These are phyloP conservation scores for Daptonema setosum DNA, from an alignment of 2,888 invertebrate genomes.

Conservation along the genomic window DNA sequence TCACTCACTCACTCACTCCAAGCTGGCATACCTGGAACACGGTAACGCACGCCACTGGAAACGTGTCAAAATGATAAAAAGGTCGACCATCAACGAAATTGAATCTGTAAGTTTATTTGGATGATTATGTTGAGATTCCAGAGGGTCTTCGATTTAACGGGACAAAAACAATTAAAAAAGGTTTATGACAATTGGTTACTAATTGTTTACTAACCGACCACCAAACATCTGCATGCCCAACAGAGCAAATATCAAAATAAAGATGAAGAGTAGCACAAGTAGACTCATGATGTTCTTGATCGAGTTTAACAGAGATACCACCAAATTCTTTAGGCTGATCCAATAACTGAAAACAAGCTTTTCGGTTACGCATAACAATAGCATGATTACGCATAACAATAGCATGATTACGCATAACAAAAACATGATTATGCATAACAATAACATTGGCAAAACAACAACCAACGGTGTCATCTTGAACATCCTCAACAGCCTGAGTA, in stretches of 20 bases:
- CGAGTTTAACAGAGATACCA: constrained; percentile 84
- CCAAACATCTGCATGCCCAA: constrained; percentile 98
- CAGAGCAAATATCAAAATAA: constrained; percentile 92
- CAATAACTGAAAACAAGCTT: constrained; percentile 47
- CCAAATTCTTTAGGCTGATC: constrained; percentile 84
- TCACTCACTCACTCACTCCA: too few species aligned
- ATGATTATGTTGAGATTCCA: too few species aligned
- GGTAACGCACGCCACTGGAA: constrained; percentile 85
- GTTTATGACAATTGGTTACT: too few species aligned
- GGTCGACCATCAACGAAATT: constrained; percentile 59
- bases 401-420: too few species aligned
- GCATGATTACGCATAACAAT: too few species aligned
- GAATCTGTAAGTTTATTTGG: constrained; percentile 45
- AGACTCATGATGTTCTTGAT: constrained; percentile 93
- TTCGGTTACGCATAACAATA: too few species aligned
- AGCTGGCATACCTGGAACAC: constrained; percentile 98
- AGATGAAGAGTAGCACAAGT: constrained; percentile 74
- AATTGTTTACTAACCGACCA: constrained; percentile 55
- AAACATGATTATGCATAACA: too few species aligned
- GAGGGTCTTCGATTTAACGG: too few species aligned
- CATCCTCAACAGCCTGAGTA: constrained; percentile 75
- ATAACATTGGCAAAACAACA: too few species aligned
- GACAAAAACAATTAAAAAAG: too few species aligned
- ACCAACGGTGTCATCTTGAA: constrained; percentile 95
- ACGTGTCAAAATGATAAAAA: constrained; percentile 82